A percentile compares a stretch with the other conserved stretches of the same genome.
phyloP scores from a whole-genome alignment of 1,140 invertebrate species.

The Chymomyza costata region DNA sequence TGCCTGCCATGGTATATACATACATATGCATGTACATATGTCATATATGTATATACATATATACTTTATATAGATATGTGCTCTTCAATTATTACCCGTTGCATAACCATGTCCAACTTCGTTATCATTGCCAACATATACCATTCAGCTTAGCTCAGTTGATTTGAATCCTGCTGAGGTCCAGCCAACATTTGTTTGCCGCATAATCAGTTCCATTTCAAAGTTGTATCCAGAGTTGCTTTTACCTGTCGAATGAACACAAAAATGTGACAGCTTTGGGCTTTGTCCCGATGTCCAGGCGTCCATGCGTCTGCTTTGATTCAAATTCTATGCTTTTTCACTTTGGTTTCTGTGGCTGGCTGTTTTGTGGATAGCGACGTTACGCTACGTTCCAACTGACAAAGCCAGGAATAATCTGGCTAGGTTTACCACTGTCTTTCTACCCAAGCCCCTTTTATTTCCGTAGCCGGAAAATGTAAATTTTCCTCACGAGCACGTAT shows the following conservation, averaged over 20 bases:
- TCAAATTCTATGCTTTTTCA: too few relatives aligned
- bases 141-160: slow-evolving; percentile 55
- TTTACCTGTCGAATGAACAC: too few relatives aligned
- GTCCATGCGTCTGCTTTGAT: too few relatives aligned
- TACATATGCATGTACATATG: slow-evolving; percentile 59
- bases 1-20: too few relatives aligned
- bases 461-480: slow-evolving; percentile 67
- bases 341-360: too few relatives aligned
- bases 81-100: slow-evolving; percentile 33
- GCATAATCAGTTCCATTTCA: slow-evolving; percentile 69
- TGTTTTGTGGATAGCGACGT: too few relatives aligned
- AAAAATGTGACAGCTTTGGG: too few relatives aligned
- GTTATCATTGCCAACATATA: slow-evolving; percentile 72
- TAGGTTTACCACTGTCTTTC: slow-evolving; percentile 7
- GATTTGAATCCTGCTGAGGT: slow-evolving; percentile 19
- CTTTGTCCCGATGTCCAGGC: too few relatives aligned
- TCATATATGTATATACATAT: too few relatives aligned
- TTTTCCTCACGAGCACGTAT: slow-evolving; percentile 72
- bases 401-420: slow-evolving; percentile 31
- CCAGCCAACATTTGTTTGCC: too few relatives aligned
- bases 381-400: too few relatives aligned
- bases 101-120: slow-evolving; percentile 58
- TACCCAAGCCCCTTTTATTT: slow-evolving; percentile 30
- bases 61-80: slow-evolving; percentile 23
- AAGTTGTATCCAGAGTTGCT: too few relatives aligned